A percentile compares a stretch with the other conserved stretches of the same genome.
Conservation (phyloP, 2,797 vertebrate genomes). For the Staurois parvus region DNA sequence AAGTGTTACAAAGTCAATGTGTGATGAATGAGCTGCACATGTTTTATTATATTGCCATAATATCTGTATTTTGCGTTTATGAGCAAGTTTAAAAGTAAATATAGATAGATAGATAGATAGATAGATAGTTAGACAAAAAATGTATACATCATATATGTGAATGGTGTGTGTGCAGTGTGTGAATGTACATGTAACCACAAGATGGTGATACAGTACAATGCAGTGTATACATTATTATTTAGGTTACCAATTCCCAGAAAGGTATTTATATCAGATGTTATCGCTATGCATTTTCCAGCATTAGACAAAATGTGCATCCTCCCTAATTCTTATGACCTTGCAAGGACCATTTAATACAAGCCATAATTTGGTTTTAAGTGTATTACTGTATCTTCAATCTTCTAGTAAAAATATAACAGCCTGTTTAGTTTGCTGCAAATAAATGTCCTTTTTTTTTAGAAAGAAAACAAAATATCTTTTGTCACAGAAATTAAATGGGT, state of each 20-base stretch:
- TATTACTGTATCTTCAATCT: background rate
- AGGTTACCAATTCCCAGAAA: no score
- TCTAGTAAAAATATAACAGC: slow-evolving; percentile 31
- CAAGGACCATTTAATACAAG: background rate
- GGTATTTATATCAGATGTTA: background rate
- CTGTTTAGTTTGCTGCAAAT: slow-evolving; percentile 24
- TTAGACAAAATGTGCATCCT: background rate
- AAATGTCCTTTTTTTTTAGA: slow-evolving; percentile 3
- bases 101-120: background rate
- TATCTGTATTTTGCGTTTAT: no score
- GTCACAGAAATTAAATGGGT: slow-evolving; percentile 44
- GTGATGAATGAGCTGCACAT: no score
- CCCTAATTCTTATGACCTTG: slow-evolving; percentile 9
- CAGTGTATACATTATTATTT: slow-evolving; percentile 1
- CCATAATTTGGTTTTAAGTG: slow-evolving; percentile 8
- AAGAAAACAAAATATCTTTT: slow-evolving; percentile 34
- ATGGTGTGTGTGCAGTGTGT: background rate
- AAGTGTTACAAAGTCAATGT: no score
- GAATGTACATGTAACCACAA: slow-evolving; percentile 10
- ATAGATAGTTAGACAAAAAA: background rate
- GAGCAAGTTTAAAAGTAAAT: no score
- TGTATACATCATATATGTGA: background rate
- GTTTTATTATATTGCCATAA: no score
- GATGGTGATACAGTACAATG: slow-evolving; percentile 25
- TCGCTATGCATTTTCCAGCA: background rate